phyloP scores from a whole-genome alignment of 2,888 invertebrate genomes.

The Rhopalosiphum nymphaeae region DNA sequence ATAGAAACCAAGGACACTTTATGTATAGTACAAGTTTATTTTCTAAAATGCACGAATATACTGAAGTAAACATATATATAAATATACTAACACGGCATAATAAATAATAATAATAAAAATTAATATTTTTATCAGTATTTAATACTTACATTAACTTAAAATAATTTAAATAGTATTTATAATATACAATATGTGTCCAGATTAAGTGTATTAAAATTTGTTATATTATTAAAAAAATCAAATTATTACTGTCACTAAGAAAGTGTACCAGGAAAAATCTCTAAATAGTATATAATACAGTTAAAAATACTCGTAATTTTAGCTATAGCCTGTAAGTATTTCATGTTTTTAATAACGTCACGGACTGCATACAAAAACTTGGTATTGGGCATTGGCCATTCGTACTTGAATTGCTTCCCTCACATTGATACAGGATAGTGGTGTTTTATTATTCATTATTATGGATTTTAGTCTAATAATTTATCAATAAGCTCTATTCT shows the following conservation, averaged over 20 bases:
- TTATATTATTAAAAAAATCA: not conserved
- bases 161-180: not conserved
- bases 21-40: not conserved
- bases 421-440: too few relatives aligned
- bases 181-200: too few relatives aligned
- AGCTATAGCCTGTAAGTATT: not conserved
- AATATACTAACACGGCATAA: not conserved
- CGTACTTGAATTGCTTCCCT: too few relatives aligned
- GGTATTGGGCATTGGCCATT: too few relatives aligned
- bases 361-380: too few relatives aligned
- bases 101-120: not conserved
- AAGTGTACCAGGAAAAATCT: not conserved
- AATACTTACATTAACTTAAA: not conserved
- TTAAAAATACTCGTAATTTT: not conserved
- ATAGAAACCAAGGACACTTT: not conserved
- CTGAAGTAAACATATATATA: not conserved
- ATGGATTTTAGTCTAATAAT: too few relatives aligned
- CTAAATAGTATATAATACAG: not conserved
- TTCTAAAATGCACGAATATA: not conserved
- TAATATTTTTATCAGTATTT: not conserved
- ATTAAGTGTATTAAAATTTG: too few relatives aligned
- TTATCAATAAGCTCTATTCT: too few relatives aligned
- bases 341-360: not conserved
- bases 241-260: not conserved
- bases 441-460: too few relatives aligned